Conservation (phyloP, 2,888 invertebrate species). For the Drosophila barbarae region DNA sequence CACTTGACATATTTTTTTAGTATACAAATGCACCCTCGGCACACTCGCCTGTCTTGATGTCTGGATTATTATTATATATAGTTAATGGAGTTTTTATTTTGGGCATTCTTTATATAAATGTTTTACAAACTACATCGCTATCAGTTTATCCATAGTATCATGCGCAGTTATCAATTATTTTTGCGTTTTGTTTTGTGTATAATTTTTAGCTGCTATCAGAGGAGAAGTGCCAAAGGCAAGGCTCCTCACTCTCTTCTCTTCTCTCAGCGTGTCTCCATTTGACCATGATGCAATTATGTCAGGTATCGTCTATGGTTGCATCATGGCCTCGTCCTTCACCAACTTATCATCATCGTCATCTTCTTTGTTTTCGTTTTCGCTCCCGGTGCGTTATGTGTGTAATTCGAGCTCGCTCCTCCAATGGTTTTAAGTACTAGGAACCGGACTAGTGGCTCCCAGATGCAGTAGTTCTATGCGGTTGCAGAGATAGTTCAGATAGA, state of each 20-base stretch:
- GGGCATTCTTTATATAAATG: constrained; percentile 18
- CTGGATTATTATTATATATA: neutral
- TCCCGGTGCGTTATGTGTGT: neutral
- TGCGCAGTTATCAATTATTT: constrained; percentile 11
- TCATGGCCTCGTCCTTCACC: neutral
- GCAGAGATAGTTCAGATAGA: neutral
- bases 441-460: constrained; percentile 30
- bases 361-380: neutral
- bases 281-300: neutral
- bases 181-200: constrained; percentile 4
- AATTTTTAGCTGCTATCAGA: constrained; percentile 16
- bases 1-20: neutral
- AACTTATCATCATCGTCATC: neutral
- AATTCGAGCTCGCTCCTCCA: constrained; percentile 23
- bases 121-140: constrained; percentile 31
- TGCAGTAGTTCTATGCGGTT: neutral
- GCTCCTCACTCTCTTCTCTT: neutral
- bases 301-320: neutral
- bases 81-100: constrained; percentile 28
- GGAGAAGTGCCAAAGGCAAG: constrained; percentile 22
- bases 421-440: constrained; percentile 11
- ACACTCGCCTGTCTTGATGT: neutral
- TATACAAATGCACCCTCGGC: constrained; percentile 4
- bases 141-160: constrained; percentile 10
- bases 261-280: neutral